Conservation (phyloP, 1,140 invertebrate species). For the Hyles euphorbiae region DNA sequence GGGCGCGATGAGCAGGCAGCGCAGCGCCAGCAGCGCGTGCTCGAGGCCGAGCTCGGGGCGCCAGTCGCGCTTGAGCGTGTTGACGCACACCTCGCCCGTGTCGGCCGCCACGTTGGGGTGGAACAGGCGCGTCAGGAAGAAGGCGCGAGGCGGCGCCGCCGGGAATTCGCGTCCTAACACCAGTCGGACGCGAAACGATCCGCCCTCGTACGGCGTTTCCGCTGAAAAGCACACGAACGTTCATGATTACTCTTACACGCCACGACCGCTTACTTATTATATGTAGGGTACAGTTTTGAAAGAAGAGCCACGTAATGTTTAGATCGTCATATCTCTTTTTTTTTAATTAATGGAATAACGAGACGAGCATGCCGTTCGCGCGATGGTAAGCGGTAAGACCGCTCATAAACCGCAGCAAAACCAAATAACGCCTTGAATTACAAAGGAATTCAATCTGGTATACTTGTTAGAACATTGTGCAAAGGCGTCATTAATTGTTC, state of each 20-base stretch:
- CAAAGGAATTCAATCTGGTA: no score
- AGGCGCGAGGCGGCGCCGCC: constrained; percentile 93
- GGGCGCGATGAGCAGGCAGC: constrained; percentile 60
- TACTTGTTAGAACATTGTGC: no score
- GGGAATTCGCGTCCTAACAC: constrained; percentile 96
- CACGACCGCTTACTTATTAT: no score
- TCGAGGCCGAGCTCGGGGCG: constrained; percentile 96
- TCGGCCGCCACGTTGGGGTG: constrained; percentile 94
- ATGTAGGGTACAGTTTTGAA: neutral
- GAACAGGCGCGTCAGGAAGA: constrained; percentile 97
- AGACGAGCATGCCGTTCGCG: no score
- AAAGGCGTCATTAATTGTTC: neutral
- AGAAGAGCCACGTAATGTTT: no score
- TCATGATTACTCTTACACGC: neutral
- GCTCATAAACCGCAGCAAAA: no score
- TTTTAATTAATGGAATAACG: no score
- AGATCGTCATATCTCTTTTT: no score
- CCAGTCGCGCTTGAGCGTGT: constrained; percentile 98
- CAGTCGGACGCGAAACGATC: constrained; percentile 92
- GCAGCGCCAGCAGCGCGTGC: constrained; percentile 91
- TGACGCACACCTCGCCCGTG: constrained; percentile 98
- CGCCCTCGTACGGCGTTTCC: constrained; percentile 90
- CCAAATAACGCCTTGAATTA: no score
- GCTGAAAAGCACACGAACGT: constrained; percentile 65
- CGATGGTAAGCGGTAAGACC: no score